Conservation (phyloP, 2,888 invertebrate species). For the Catocala fraxini region DNA sequence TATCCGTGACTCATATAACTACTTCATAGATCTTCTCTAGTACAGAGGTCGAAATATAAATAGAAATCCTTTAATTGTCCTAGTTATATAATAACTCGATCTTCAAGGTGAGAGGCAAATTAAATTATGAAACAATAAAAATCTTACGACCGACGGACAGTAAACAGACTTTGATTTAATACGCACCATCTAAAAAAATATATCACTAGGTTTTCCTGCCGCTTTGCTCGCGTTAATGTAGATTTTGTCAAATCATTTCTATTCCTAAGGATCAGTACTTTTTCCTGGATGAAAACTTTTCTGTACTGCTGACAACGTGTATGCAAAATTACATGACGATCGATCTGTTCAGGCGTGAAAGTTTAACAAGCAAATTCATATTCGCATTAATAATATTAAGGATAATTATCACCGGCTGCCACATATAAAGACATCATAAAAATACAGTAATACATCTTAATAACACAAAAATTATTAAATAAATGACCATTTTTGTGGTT, state of each 20-base stretch:
- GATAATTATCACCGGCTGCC: background rate
- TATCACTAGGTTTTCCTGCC: too few relatives aligned
- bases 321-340: too few relatives aligned
- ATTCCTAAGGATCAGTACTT: too few relatives aligned
- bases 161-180: constrained; percentile 16
- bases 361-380: too few relatives aligned
- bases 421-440: constrained; percentile 27
- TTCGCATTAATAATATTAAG: too few relatives aligned
- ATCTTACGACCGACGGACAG: constrained; percentile 11
- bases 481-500: constrained; percentile 27
- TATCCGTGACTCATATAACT: background rate
- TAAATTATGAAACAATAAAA: constrained; percentile 18
- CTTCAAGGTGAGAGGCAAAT: constrained; percentile 17
- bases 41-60: background rate
- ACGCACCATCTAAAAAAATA: constrained; percentile 3
- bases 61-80: constrained; percentile 2
- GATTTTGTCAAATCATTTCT: too few relatives aligned
- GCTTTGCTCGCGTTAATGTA: too few relatives aligned
- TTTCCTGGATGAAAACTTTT: too few relatives aligned
- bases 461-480: constrained; percentile 32
- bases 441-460: constrained; percentile 29
- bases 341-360: too few relatives aligned
- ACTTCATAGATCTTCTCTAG: background rate
- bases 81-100: constrained; percentile 6
- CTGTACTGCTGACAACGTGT: too few relatives aligned